Evolutionary conservation across 2,113 vertebrate species (phyloP), one percentile per base, ranked within the genome.

Genomic region (Phaethon lepturus): DNA sequence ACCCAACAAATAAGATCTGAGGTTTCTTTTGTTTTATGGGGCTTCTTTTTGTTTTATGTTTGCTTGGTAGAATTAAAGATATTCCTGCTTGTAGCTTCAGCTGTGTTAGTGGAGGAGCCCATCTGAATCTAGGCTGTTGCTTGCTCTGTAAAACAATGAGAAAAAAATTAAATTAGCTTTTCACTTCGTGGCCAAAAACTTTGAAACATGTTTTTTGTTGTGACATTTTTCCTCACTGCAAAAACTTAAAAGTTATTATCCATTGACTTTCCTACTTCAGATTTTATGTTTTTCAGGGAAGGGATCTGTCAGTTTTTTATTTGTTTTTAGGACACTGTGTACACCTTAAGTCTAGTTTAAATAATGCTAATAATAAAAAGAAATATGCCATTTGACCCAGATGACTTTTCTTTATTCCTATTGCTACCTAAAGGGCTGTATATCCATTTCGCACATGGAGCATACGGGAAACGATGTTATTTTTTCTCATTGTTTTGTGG

Each of bases 391-490:
- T 93, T 93, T 97, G 97, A 97, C 95, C 97, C 60, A 91, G 56
- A 77, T 91, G 90, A 96, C 94, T 95, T 93, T 95, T 95, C 76
- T 75, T 93, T 95, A 93, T 96, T 95, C 64, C 24, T 94, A 67
- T 89, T 96, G 88, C 92, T 95, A 92, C 86, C 79, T 94, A 78
- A 91, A 95, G 95, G 88, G 83, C 91, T 92, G 33, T 81, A 89
- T 93, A 93, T 89, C 83, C 60, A 64, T 92, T 97, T 88, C 6
- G 10, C 62, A 68, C 52, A 56, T 35, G 68, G 88, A 97, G 20
- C 96, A 89, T 95, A 91, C 86, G 94, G 94, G 64, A 95, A 95
- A 95, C 63, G 6, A 59, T 89, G 56, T 52, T 58, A 47, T 93
- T 88, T 93, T 97, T 93, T 31, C 47, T 74, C 71, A 52, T 13